Evolutionary conservation across 2,888 invertebrate species (phyloP).

Genomic region (Cyrtodaria siliqua): DNA sequence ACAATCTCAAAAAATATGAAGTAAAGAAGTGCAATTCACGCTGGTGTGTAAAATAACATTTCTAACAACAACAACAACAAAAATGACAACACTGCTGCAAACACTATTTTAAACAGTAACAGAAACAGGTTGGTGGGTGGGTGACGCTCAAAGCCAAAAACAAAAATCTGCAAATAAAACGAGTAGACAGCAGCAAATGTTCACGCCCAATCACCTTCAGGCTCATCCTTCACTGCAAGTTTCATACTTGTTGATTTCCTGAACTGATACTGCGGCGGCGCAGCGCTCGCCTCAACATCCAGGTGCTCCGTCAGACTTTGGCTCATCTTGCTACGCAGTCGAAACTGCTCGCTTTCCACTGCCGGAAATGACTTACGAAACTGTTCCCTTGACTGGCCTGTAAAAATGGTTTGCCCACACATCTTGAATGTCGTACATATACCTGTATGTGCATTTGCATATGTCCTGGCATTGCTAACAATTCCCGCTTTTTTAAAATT

Average conservation of each 20-base stretch:
- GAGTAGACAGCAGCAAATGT: conserved; percentile 4
- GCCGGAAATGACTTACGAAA: conserved; percentile 74
- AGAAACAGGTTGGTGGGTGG: background rate
- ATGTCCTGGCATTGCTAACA: too few species aligned
- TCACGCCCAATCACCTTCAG: conserved; percentile 76
- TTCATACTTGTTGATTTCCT: conserved; percentile 84
- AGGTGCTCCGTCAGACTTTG: conserved; percentile 65
- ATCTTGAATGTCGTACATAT: too few species aligned
- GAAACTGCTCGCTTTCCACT: conserved; percentile 63
- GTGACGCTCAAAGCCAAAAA: conserved; percentile 21
- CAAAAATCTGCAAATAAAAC: conserved; percentile 16
- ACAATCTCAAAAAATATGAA: too few species aligned
- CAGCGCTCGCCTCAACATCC: conserved; percentile 62
- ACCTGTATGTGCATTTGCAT: too few species aligned
- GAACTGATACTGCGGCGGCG: conserved; percentile 76
- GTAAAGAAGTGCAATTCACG: background rate
- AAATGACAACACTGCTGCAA: conserved; percentile 1
- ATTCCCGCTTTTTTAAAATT: too few species aligned
- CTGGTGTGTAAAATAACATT: background rate
- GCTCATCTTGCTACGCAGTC: conserved; percentile 64
- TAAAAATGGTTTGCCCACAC: conserved; percentile 12
- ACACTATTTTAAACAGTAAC: background rate
- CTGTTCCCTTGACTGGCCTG: conserved; percentile 53
- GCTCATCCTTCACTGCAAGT: conserved; percentile 80
- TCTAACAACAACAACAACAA: background rate